Conservation (phyloP, 2,888 invertebrate genomes). For the Watsonalla binaria region DNA sequence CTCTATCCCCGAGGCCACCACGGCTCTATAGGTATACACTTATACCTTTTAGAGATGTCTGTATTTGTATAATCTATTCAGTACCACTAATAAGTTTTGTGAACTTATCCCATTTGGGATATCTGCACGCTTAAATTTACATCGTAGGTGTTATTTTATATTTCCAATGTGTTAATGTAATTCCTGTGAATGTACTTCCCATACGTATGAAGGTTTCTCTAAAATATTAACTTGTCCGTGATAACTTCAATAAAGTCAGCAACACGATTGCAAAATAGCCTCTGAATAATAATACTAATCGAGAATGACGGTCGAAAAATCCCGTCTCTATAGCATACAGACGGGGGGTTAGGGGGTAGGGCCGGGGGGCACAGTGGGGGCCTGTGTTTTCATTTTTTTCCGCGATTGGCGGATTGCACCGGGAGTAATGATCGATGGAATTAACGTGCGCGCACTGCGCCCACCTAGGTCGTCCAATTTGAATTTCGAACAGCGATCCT, state of each 20-base stretch:
- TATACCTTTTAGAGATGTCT: too few species aligned
- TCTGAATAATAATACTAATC: conserved; percentile 44
- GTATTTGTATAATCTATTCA: too few species aligned
- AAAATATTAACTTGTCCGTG: too few species aligned
- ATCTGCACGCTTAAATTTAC: too few species aligned
- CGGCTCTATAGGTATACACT: too few species aligned
- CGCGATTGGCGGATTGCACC: conserved; percentile 77
- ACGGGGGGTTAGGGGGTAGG: conserved; percentile 24
- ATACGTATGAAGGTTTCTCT: too few species aligned
- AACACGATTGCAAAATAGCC: conserved; percentile 15
- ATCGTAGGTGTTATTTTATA: too few species aligned
- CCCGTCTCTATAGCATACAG: conserved; percentile 54
- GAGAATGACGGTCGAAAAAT: conserved; percentile 72
- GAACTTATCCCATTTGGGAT: too few species aligned
- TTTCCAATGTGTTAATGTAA: too few species aligned
- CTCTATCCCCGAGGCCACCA: too few species aligned
- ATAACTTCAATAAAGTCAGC: neutral
- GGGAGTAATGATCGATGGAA: conserved; percentile 77
- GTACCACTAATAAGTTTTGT: too few species aligned
- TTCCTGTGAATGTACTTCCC: too few species aligned
- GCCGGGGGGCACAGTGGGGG: conserved; percentile 53
- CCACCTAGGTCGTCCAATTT: conserved; percentile 51
- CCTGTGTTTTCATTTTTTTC: conserved; percentile 70
- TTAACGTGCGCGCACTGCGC: conserved; percentile 63
- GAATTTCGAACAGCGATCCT: conserved; percentile 37